Conservation (phyloP, 2,113 vertebrate species). For the Tilapia sparmanii region DNA sequence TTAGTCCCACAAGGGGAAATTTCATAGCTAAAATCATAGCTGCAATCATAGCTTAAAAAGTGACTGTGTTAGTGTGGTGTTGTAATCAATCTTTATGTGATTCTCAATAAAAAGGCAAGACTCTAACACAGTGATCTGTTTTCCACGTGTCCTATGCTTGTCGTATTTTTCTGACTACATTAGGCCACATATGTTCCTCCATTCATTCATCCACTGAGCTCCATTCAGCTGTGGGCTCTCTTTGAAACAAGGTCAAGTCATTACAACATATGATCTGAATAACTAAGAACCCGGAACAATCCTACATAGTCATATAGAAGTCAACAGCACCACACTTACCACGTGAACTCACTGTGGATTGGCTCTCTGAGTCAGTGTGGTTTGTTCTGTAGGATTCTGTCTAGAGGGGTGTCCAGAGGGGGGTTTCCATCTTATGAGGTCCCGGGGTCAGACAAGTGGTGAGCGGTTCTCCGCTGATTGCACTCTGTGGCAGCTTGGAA, state of each 20-base stretch:
- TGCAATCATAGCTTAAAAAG: not conserved
- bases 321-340: constrained; percentile 27
- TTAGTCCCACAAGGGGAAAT: no score
- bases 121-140: not conserved
- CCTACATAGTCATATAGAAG: constrained; percentile 24
- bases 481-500: not conserved
- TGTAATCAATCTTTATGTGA: not conserved
- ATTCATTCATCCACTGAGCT: not conserved
- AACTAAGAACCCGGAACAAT: constrained; percentile 43
- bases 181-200: constrained; percentile 5
- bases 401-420: not conserved
- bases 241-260: constrained; percentile 8
- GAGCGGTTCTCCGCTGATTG: not conserved
- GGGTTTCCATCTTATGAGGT: constrained; percentile 2
- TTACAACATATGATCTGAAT: constrained; percentile 21
- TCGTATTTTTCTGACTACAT: not conserved
- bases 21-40: no score
- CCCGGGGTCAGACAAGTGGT: constrained; percentile 29
- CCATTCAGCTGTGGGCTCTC: not conserved
- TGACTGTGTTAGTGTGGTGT: not conserved
- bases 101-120: not conserved
- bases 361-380: constrained; percentile 25
- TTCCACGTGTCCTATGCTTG: not conserved
- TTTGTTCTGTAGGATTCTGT: not conserved
- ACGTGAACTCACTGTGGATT: constrained; percentile 7